Percentiles rank a stretch among this genome's conserved stretches.
These are phyloP conservation scores for Beris chalybata DNA, from an alignment of 2,888 invertebrate species.

Conservation along the genomic window DNA sequence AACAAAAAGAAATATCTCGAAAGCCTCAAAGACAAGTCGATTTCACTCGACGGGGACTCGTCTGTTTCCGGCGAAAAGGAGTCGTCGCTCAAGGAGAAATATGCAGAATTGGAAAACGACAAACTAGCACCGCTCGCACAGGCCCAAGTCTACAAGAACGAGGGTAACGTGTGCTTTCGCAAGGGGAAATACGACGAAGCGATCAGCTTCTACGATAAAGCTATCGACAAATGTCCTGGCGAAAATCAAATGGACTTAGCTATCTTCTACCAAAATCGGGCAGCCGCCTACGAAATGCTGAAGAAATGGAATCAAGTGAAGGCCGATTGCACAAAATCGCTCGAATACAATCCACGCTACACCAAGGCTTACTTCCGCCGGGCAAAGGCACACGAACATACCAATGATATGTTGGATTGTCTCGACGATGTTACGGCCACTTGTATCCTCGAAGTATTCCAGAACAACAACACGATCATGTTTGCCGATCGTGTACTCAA, in stretches of 20 bases:
- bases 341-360: slow-evolving; percentile 82
- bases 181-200: slow-evolving; percentile 89
- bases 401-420: slow-evolving; percentile 76
- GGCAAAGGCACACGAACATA: slow-evolving; percentile 79
- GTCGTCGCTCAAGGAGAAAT: slow-evolving; percentile 44
- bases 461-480: slow-evolving; percentile 75
- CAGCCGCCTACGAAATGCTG: slow-evolving; percentile 91
- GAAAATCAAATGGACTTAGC: slow-evolving; percentile 75
- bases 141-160: slow-evolving; percentile 79
- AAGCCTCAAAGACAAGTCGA: slow-evolving; percentile 60
- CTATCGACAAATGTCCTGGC: slow-evolving; percentile 85
- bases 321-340: slow-evolving; percentile 82
- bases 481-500: slow-evolving; percentile 89
- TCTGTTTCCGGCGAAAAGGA: slow-evolving; percentile 58
- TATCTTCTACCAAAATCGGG: slow-evolving; percentile 94
- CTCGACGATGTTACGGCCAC: slow-evolving; percentile 92
- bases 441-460: slow-evolving; percentile 87
- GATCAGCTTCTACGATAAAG: slow-evolving; percentile 84
- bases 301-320: slow-evolving; percentile 83
- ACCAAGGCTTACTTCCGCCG: slow-evolving; percentile 84
- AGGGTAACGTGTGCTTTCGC: slow-evolving; percentile 86
- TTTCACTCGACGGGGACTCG: slow-evolving; percentile 60
- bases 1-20: slow-evolving; percentile 61
- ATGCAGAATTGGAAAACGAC: slow-evolving; percentile 47
- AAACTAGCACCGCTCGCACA: slow-evolving; percentile 65